These are phyloP conservation scores for Callocephalon fimbriatum DNA, from an alignment of 2,113 vertebrate species.

Conservation along the genomic window DNA sequence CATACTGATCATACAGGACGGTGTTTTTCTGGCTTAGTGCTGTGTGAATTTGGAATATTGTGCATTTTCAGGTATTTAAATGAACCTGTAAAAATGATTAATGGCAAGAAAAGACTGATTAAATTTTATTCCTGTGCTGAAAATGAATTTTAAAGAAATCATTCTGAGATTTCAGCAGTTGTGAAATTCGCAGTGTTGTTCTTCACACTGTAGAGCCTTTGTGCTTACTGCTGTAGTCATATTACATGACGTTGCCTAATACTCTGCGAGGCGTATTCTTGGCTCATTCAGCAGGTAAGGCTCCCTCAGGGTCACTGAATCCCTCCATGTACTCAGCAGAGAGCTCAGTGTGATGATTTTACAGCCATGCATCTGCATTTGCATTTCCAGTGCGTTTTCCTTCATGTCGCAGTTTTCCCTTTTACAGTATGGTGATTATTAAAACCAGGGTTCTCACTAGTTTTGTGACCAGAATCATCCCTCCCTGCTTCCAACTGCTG, in stretches of 20 bases:
- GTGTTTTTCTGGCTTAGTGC: background rate
- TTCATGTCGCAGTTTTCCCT: background rate
- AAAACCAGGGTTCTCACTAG: background rate
- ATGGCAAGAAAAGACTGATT: background rate
- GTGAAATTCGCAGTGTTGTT: conserved; percentile 26
- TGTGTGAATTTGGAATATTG: background rate
- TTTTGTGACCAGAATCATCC: background rate
- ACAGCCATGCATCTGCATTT: background rate
- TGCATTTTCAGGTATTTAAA: background rate
- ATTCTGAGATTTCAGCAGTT: background rate
- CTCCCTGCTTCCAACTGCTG: background rate
- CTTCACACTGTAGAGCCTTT: conserved; percentile 47
- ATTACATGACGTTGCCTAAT: conserved; percentile 21
- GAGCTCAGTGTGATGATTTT: background rate
- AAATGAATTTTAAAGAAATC: background rate
- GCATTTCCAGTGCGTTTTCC: background rate
- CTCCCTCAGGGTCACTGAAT: conserved; percentile 25
- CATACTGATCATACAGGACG: background rate
- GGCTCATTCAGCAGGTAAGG: conserved; percentile 6
- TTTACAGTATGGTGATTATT: background rate
- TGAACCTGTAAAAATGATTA: background rate
- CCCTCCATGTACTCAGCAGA: background rate
- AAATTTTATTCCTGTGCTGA: background rate
- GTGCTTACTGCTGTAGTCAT: conserved; percentile 21
- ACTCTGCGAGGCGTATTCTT: background rate